Evolutionary conservation across 2,113 vertebrate species (phyloP).

Genomic region (Fulica atra): DNA sequence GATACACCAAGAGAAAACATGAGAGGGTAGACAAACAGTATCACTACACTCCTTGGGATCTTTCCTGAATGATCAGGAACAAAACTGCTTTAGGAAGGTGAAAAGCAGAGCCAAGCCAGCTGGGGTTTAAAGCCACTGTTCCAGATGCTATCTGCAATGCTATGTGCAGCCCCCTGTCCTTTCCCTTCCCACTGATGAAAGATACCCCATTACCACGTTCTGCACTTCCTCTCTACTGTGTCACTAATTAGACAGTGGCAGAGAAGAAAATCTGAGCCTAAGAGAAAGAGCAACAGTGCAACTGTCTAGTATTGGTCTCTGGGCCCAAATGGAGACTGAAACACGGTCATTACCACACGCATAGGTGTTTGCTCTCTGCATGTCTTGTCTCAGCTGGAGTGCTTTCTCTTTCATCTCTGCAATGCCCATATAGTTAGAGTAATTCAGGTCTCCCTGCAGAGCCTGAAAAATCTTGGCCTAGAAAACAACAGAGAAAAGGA

Average conservation of each 20-base stretch:
- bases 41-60: not conserved
- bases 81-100: not conserved
- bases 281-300: not conserved
- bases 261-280: not conserved
- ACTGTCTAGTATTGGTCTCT: not conserved
- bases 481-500: not conserved
- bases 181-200: not conserved
- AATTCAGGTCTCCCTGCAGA: constrained; percentile 69
- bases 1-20: not conserved
- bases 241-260: not conserved
- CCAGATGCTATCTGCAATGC: not conserved
- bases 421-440: constrained; percentile 55
- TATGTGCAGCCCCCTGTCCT: not conserved
- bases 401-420: constrained; percentile 63
- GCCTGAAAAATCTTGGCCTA: constrained; percentile 63
- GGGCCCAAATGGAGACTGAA: not conserved
- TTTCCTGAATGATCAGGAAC: not conserved
- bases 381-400: constrained; percentile 49
- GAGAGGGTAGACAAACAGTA: not conserved
- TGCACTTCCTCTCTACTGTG: not conserved
- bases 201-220: not conserved
- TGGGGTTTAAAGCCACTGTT: not conserved
- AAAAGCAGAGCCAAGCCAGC: not conserved
- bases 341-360: constrained; percentile 32
- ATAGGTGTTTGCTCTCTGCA: constrained; percentile 58